Evolutionary conservation across 2,888 invertebrate genomes (phyloP).

Genomic region (Eilema griseolum): DNA sequence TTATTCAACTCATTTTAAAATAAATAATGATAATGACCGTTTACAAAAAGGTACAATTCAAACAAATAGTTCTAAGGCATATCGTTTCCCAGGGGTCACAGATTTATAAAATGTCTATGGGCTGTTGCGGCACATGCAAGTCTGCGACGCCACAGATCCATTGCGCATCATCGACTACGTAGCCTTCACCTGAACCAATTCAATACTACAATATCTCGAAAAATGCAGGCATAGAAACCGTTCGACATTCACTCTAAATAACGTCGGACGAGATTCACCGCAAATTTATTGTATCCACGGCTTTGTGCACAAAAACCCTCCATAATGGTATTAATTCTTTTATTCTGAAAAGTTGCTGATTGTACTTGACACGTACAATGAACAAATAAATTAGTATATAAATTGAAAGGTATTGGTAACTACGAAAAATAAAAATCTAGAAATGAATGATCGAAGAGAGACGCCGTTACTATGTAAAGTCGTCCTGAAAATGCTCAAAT

Average conservation of each 20-base stretch:
- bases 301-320: constrained; percentile 52
- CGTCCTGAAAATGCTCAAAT: no score
- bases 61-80: background rate
- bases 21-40: background rate
- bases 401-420: background rate
- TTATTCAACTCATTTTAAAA: background rate
- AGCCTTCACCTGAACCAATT: no score
- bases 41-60: background rate
- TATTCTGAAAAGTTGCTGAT: constrained; percentile 9
- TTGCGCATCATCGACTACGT: no score
- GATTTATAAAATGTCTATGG: no score
- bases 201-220: no score
- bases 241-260: constrained; percentile 53
- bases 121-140: no score
- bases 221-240: no score
- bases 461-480: no score
- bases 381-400: background rate
- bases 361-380: constrained; percentile 5
- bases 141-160: no score
- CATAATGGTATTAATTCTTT: constrained; percentile 54
- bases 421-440: no score
- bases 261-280: constrained; percentile 37
- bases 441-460: no score
- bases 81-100: no score
- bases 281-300: constrained; percentile 57